Evolutionary conservation across 2,888 invertebrate species (phyloP).

Genomic region (Plebejus argus): DNA sequence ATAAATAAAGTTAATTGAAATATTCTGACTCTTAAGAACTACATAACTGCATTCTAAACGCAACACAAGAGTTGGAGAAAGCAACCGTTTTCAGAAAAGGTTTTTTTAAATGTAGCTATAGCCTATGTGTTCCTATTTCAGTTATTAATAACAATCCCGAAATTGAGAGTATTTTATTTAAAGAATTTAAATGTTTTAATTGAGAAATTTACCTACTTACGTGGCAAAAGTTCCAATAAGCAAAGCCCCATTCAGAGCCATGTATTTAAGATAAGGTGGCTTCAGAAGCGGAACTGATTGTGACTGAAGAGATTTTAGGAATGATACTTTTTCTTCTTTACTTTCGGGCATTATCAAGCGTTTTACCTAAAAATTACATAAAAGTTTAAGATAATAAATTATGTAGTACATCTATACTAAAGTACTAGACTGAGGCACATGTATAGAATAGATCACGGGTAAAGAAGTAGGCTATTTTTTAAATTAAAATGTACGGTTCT

Average conservation of each 20-base stretch:
- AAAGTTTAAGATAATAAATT: neutral
- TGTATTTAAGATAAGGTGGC: constrained; percentile 76
- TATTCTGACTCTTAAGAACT: neutral
- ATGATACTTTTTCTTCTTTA: constrained; percentile 49
- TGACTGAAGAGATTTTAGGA: constrained; percentile 64
- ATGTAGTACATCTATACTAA: too few relatives aligned
- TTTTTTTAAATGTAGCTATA: too few relatives aligned
- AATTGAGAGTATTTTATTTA: neutral
- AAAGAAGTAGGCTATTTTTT: too few relatives aligned
- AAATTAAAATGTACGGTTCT: too few relatives aligned
- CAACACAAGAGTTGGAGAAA: too few relatives aligned
- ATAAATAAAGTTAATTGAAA: neutral
- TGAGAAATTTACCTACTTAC: constrained; percentile 65
- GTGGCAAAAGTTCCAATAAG: constrained; percentile 84
- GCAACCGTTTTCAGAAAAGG: too few relatives aligned
- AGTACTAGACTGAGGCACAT: too few relatives aligned
- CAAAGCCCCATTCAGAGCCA: constrained; percentile 77
- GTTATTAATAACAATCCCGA: neutral
- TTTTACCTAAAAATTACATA: constrained; percentile 56
- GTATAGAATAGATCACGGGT: too few relatives aligned
- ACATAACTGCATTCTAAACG: too few relatives aligned
- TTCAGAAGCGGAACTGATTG: constrained; percentile 79
- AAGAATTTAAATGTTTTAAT: neutral
- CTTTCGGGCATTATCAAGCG: constrained; percentile 49
- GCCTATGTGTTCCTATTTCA: neutral